These are phyloP conservation scores for Ciconia stormi DNA, from an alignment of 2,113 vertebrate genomes.

Conservation along the genomic window DNA sequence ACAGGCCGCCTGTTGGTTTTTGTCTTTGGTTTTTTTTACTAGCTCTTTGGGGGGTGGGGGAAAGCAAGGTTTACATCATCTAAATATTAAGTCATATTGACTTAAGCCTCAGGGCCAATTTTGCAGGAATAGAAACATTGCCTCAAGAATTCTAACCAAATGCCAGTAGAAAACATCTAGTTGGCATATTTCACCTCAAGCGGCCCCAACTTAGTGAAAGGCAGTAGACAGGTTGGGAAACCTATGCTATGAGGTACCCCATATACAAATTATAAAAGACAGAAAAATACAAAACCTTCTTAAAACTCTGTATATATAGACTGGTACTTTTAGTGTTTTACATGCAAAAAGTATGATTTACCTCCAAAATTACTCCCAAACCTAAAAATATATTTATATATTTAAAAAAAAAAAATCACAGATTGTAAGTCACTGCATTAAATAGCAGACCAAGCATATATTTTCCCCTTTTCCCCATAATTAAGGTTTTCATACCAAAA, in stretches of 20 bases:
- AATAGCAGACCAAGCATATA: background rate
- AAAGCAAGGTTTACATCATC: background rate
- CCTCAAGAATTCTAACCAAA: constrained; percentile 26
- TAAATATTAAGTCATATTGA: constrained; percentile 22
- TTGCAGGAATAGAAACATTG: constrained; percentile 12
- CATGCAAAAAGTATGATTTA: background rate
- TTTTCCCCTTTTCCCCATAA: constrained; percentile 24
- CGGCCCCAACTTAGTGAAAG: background rate
- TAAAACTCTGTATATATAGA: background rate
- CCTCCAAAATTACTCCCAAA: background rate
- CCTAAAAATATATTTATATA: background rate
- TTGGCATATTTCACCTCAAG: constrained; percentile 20
- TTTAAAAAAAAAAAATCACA: background rate
- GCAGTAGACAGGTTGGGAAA: background rate
- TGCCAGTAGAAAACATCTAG: constrained; percentile 9
- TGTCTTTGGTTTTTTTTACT: background rate
- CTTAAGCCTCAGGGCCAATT: background rate
- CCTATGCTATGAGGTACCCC: background rate
- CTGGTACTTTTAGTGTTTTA: background rate
- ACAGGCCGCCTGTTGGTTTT: background rate
- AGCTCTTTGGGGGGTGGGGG: background rate
- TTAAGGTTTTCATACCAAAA: constrained; percentile 82
- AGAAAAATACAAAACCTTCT: background rate
- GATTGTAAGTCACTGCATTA: background rate
- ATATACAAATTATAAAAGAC: background rate